phyloP scores from a whole-genome alignment of 2,113 vertebrate species.

The Campylomormyrus tamandua region DNA sequence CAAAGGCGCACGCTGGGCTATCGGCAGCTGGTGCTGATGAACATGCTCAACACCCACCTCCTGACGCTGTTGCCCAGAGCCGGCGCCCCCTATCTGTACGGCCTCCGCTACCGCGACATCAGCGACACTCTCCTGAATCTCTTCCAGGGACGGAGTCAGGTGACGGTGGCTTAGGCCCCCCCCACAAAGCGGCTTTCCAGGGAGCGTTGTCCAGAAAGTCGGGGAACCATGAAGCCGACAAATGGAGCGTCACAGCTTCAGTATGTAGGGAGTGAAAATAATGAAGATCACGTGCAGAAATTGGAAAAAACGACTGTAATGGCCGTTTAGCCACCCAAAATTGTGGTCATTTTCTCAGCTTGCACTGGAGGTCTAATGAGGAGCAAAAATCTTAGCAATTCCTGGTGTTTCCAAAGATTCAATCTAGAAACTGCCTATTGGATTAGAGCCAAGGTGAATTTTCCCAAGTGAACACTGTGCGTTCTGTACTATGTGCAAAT shows the following conservation, averaged over 20 bases:
- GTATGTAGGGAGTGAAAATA: neutral
- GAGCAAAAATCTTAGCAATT: neutral
- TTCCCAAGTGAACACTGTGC: neutral
- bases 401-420: neutral
- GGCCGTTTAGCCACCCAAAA: neutral
- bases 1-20: slow-evolving; percentile 15
- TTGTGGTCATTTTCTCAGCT: neutral
- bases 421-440: neutral
- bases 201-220: neutral
- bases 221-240: neutral
- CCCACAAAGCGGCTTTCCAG: neutral
- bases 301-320: neutral
- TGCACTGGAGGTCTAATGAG: neutral
- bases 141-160: slow-evolving; percentile 37
- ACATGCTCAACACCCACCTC: slow-evolving; percentile 55
- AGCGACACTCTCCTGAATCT: slow-evolving; percentile 46
- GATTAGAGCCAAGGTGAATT: neutral
- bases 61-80: slow-evolving; percentile 62
- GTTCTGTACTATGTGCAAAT: neutral
- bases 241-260: neutral
- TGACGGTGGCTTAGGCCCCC: neutral
- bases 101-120: slow-evolving; percentile 64
- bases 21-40: slow-evolving; percentile 53
- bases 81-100: slow-evolving; percentile 63
- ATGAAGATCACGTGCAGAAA: neutral